Conservation (phyloP, 2,113 vertebrate species). For the Colaptes auratus region DNA sequence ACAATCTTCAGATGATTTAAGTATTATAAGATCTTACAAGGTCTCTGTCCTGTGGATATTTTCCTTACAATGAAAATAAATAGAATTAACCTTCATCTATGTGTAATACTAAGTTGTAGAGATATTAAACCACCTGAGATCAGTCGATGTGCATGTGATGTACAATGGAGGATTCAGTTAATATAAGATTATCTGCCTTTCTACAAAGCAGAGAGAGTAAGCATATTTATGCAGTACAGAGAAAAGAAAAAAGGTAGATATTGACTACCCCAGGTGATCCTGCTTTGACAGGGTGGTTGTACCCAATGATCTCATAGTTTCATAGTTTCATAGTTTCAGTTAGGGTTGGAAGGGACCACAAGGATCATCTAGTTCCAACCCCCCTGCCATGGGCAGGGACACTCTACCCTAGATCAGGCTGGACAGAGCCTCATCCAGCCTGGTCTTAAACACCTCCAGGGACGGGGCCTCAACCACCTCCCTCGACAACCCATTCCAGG, state of each 20-base stretch:
- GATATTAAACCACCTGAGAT: not conserved
- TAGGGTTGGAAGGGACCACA: too few species aligned
- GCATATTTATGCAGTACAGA: not conserved
- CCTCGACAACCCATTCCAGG: too few species aligned
- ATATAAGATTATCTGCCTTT: not conserved
- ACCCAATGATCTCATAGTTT: too few species aligned
- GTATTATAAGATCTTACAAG: not conserved
- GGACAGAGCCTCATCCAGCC: too few species aligned
- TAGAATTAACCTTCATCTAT: not conserved
- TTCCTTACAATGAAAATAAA: not conserved
- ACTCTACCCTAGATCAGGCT: too few species aligned
- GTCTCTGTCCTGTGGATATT: not conserved
- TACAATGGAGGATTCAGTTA: not conserved
- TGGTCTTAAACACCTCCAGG: too few species aligned
- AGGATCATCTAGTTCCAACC: too few species aligned
- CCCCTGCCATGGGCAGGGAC: too few species aligned
- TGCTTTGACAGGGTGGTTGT: too few species aligned
- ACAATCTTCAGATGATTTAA: not conserved
- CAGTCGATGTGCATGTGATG: not conserved
- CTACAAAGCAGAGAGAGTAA: not conserved
- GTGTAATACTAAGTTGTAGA: not conserved
- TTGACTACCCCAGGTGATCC: too few species aligned
- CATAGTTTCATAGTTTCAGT: too few species aligned
- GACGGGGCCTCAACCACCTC: too few species aligned
- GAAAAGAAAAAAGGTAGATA: not conserved